Conservation (phyloP, 2,113 vertebrate genomes). For the Lates calcarifer region DNA sequence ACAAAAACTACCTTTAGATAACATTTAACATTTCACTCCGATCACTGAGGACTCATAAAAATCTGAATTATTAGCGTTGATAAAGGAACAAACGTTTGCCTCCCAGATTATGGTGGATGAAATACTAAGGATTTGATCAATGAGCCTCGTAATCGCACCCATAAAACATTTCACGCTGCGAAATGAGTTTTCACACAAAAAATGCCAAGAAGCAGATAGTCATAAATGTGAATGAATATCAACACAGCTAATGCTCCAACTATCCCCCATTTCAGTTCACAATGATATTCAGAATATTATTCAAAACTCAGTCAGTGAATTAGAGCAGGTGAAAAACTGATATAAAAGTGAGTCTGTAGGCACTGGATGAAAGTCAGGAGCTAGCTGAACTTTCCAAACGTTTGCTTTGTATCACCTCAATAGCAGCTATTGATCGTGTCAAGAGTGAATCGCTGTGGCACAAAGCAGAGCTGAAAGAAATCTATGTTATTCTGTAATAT, state of each 20-base stretch:
- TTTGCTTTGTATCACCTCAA: constrained; percentile 62
- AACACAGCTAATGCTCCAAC: constrained; percentile 32
- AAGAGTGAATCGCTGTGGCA: constrained; percentile 36
- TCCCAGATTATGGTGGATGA: constrained; percentile 32
- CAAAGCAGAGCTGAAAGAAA: constrained; percentile 54
- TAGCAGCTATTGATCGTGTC: constrained; percentile 59
- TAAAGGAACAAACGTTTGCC: constrained; percentile 31
- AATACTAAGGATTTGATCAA: constrained; percentile 59
- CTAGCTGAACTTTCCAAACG: constrained; percentile 35
- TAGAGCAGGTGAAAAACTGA: constrained; percentile 18
- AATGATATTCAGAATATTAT: constrained; percentile 26
- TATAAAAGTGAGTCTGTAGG: constrained; percentile 39
- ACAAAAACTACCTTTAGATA: neutral
- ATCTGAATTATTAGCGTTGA: constrained; percentile 32
- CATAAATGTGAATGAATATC: constrained; percentile 50
- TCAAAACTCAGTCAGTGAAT: constrained; percentile 25
- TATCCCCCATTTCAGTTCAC: constrained; percentile 9
- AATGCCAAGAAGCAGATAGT: constrained; percentile 38
- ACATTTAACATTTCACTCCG: neutral
- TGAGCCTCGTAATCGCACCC: constrained; percentile 61
- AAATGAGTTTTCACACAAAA: constrained; percentile 54
- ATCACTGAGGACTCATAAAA: constrained; percentile 33
- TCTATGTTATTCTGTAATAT: constrained; percentile 53
- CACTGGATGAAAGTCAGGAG: constrained; percentile 34
- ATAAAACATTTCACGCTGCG: constrained; percentile 47